Conservation (phyloP, 2,797 vertebrate species). For the Agapornis canus region DNA sequence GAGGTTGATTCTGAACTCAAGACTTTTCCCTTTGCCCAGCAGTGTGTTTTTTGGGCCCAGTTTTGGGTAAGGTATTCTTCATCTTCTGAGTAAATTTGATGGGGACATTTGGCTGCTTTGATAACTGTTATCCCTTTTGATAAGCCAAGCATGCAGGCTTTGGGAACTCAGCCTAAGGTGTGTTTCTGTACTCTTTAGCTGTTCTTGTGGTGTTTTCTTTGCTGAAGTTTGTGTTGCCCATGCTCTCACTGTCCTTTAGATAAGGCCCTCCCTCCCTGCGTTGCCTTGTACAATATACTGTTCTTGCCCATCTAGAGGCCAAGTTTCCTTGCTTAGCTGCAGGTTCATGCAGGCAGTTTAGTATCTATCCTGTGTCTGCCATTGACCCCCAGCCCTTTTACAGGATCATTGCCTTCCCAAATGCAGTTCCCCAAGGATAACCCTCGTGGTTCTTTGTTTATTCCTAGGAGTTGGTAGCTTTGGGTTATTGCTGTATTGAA, state of each 20-base stretch:
- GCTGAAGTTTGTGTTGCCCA: background rate
- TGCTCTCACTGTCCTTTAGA: conserved; percentile 15
- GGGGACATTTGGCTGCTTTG: background rate
- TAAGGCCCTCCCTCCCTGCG: background rate
- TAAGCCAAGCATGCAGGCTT: conserved; percentile 8
- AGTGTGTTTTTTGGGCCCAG: background rate
- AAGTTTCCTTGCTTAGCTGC: background rate
- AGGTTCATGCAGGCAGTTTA: background rate
- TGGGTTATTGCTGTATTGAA: background rate
- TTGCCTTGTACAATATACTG: background rate
- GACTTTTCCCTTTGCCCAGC: background rate
- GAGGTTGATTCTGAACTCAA: background rate
- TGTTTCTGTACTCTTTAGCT: background rate
- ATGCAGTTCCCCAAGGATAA: background rate
- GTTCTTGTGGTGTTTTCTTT: background rate
- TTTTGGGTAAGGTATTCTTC: conserved; percentile 1
- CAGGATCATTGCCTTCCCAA: background rate
- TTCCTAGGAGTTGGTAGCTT: background rate
- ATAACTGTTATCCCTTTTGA: conserved; percentile 15
- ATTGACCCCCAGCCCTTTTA: background rate
- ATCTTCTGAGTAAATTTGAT: conserved; percentile 11
- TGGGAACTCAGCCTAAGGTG: background rate
- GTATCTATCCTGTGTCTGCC: background rate
- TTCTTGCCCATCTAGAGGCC: background rate
- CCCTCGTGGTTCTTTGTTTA: fast-evolving